Conservation (phyloP, 2,797 vertebrate species). For the Crypturellus tataupa region DNA sequence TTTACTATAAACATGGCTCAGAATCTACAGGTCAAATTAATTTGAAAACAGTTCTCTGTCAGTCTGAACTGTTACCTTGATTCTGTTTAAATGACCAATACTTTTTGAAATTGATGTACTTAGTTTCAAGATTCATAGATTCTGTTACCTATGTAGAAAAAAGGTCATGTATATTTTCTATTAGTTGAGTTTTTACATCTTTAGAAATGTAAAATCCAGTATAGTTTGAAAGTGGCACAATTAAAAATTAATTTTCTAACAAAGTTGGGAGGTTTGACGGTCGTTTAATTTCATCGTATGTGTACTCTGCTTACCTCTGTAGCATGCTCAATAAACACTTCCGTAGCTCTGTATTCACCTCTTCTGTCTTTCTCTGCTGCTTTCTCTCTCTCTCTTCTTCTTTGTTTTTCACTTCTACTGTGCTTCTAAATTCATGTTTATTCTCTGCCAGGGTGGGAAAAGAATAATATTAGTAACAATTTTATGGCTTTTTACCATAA, state of each 20-base stretch:
- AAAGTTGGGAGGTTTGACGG: slow-evolving; percentile 88
- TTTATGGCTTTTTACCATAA: slow-evolving; percentile 74
- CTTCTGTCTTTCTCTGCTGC: slow-evolving; percentile 90
- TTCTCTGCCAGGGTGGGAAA: slow-evolving; percentile 89
- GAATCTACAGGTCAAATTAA: slow-evolving; percentile 86
- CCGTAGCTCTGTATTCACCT: slow-evolving; percentile 92
- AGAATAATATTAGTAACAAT: slow-evolving; percentile 67
- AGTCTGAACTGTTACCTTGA: slow-evolving; percentile 82
- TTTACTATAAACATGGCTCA: slow-evolving; percentile 88
- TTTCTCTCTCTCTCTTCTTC: slow-evolving; percentile 86
- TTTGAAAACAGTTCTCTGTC: slow-evolving; percentile 83
- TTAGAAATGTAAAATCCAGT: slow-evolving; percentile 92
- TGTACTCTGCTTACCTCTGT: slow-evolving; percentile 94
- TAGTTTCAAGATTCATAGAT: slow-evolving; percentile 86
- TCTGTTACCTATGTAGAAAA: slow-evolving; percentile 87
- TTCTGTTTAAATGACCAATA: slow-evolving; percentile 87
- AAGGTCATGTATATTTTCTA: slow-evolving; percentile 92
- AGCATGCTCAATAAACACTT: slow-evolving; percentile 99
- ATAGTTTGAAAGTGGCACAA: slow-evolving; percentile 93
- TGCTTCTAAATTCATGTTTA: slow-evolving; percentile 86
- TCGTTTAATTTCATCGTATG: slow-evolving; percentile 89
- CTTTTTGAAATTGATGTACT: slow-evolving; percentile 87
- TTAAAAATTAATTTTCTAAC: slow-evolving; percentile 96
- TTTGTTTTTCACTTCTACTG: slow-evolving; percentile 85
- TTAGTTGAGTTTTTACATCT: slow-evolving; percentile 91